Evolutionary conservation across 2,797 vertebrate species (phyloP).

Genomic region (Ficedula albicollis): DNA sequence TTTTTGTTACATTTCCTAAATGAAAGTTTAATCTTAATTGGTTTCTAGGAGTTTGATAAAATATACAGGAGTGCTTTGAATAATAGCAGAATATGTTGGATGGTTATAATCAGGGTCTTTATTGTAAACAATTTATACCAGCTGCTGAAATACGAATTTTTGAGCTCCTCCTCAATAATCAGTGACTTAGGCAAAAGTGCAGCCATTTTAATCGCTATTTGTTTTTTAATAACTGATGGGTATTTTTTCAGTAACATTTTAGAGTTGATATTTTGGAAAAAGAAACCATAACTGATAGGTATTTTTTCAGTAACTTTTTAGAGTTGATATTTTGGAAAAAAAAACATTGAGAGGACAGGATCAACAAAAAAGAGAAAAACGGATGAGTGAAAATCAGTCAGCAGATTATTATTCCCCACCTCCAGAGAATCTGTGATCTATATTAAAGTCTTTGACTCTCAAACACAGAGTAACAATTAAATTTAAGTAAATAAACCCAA

Average conservation of each 20-base stretch:
- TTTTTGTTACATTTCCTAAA: neutral
- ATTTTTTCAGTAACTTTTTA: neutral
- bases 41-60: neutral
- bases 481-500: neutral
- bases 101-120: neutral
- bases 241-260: neutral
- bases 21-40: neutral
- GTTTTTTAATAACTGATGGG: neutral
- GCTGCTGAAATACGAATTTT: neutral
- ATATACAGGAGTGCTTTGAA: neutral
- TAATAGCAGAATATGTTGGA: neutral
- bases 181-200: neutral
- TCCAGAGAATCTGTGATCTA: neutral
- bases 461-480: neutral
- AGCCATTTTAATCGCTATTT: neutral
- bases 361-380: neutral
- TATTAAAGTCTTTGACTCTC: neutral
- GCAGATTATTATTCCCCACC: neutral
- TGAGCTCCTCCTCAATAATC: neutral
- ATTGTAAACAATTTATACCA: neutral
- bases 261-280: neutral
- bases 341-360: neutral
- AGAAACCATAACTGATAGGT: neutral
- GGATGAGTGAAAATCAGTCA: neutral
- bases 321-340: neutral